Evolutionary conservation across 2,888 invertebrate species (phyloP).

Genomic region (Marronus borbonicus): DNA sequence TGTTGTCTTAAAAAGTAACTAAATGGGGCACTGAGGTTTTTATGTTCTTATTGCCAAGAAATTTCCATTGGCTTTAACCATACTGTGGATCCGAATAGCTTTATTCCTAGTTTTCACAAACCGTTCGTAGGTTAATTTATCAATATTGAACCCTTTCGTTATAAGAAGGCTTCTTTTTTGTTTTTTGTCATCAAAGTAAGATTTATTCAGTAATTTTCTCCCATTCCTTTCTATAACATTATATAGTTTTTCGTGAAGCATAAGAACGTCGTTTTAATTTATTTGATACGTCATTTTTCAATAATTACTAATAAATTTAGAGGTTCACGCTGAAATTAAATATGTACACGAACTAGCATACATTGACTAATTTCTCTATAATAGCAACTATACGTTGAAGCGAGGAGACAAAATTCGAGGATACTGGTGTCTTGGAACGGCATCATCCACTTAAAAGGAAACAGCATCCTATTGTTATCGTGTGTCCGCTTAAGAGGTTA

Average conservation of each 20-base stretch:
- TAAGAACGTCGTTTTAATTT: not conserved
- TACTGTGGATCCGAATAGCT: not conserved
- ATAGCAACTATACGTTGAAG: no score
- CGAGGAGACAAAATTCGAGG: no score
- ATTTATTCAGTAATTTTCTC: not conserved
- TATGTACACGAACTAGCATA: no score
- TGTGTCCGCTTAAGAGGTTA: no score
- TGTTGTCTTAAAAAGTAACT: not conserved
- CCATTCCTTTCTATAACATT: no score
- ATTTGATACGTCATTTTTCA: not conserved
- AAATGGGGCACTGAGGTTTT: not conserved
- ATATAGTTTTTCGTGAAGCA: not conserved
- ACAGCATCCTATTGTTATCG: no score
- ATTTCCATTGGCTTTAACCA: not conserved
- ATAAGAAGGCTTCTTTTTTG: not conserved
- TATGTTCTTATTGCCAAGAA: not conserved
- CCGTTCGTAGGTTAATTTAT: no score
- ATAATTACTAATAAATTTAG: not conserved
- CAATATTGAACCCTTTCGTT: not conserved
- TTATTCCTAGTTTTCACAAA: not conserved
- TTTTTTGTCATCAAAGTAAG: not conserved
- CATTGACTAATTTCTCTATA: no score
- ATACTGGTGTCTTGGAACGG: no score
- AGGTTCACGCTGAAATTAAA: no score
- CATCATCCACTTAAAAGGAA: no score